Evolutionary conservation across 2,113 vertebrate genomes (phyloP).

Genomic region (Hydrochoerus hydrochaeris): DNA sequence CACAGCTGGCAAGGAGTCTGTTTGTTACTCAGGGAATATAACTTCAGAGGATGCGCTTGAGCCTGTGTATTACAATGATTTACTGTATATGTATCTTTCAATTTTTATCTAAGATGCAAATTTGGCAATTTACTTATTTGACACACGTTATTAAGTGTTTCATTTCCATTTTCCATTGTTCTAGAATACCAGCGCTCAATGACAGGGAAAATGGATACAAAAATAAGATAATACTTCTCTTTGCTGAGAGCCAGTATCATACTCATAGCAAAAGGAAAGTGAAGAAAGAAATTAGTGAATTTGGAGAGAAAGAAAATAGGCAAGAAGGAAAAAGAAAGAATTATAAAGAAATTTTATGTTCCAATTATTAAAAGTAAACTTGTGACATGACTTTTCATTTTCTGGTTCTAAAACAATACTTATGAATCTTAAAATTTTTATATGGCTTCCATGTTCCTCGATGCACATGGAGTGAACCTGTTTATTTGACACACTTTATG

Average conservation of each 20-base stretch:
- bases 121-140: neutral
- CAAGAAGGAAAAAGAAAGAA: neutral
- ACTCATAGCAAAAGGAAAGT: neutral
- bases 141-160: neutral
- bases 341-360: neutral
- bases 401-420: neutral
- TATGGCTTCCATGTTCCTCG: neutral
- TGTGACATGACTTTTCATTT: neutral
- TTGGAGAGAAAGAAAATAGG: no score
- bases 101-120: neutral
- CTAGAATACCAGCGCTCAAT: neutral
- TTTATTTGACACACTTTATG: neutral
- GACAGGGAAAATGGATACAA: neutral
- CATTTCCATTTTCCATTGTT: neutral
- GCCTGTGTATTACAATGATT: neutral
- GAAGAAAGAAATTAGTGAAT: neutral
- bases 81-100: neutral
- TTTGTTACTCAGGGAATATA: neutral
- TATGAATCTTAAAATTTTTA: neutral
- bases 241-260: neutral
- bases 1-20: neutral
- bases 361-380: neutral
- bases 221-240: neutral
- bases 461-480: neutral
- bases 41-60: neutral